These are phyloP conservation scores for Sandelia bainsii DNA, from an alignment of 2,797 vertebrate genomes.

Conservation along the genomic window DNA sequence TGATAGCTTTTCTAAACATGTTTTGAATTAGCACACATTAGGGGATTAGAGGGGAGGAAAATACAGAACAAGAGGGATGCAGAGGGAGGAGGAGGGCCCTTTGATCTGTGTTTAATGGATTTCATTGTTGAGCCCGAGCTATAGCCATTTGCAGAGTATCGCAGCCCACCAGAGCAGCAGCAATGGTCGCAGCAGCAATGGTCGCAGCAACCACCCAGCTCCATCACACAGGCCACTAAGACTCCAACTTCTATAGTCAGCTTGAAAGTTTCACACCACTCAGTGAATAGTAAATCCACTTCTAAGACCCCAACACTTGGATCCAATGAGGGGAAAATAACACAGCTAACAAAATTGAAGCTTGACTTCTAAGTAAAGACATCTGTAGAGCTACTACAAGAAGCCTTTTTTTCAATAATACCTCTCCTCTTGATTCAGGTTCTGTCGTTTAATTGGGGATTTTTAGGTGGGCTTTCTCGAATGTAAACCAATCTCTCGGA, in stretches of 20 bases:
- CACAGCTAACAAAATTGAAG: conserved; percentile 48
- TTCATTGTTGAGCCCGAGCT: conserved; percentile 54
- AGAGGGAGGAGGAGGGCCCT: conserved; percentile 46
- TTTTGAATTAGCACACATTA: conserved; percentile 68
- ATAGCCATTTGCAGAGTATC: conserved; percentile 49
- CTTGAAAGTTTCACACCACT: conserved; percentile 58
- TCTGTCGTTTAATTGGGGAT: conserved; percentile 52
- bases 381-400: conserved; percentile 43
- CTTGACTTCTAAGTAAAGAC: conserved; percentile 44
- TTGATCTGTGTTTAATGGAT: conserved; percentile 80
- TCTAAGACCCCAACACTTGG: conserved; percentile 45
- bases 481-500: conserved; percentile 23
- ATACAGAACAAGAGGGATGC: conserved; percentile 15
- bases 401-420: conserved; percentile 47
- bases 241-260: conserved; percentile 67
- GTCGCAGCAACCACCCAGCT: conserved; percentile 47
- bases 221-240: conserved; percentile 65
- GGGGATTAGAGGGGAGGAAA: conserved; percentile 68
- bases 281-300: conserved; percentile 62
- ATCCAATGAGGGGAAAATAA: conserved; percentile 49
- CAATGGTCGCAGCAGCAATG: conserved; percentile 45
- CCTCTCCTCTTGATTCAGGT: conserved; percentile 42
- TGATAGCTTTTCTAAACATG: conserved; percentile 58
- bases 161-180: conserved; percentile 54
- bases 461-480: conserved; percentile 36